Evolutionary conservation across 2,888 invertebrate genomes (phyloP), one percentile per base, ranked within the genome.

Genomic region (Ephialtes manifestator): DNA sequence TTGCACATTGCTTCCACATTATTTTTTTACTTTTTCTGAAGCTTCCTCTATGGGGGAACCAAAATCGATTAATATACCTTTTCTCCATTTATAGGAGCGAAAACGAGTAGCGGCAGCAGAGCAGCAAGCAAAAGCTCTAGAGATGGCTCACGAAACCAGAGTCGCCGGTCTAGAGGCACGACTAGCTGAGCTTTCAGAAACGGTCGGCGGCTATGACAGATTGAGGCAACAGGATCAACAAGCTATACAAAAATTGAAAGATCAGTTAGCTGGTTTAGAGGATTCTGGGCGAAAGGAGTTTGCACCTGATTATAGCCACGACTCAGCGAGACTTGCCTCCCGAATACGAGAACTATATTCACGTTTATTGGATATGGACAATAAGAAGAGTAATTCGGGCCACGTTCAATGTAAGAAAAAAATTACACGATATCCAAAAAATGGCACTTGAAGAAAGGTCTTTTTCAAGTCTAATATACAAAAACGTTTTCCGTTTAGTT

Each of bases 161-260:
- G 97, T 98, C 0, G 96, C 96, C 0, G 95, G 96, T 70, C 95
- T 98, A 72, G 98, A 98, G 93, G 95, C 96, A 4, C 95, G 96
- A 86, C 93, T 98, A 20, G 97, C 97, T 0, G 98, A 98, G 91
- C 94, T 98, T 39, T 97, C 97, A 0, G 96, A 96, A 78, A 97
- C 96, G 0, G 96, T 98, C 3, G 98, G 97, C 0, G 96, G 95
- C 84, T 97, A 97, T 90, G 97, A 98, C 91, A 94, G 96, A 79
- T 93, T 96, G 10, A 94, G 97, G 2, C 96, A 97, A 74, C 95
- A 96, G 83, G 98, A 98, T 94, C 97, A 97, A 92, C 95, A 95
- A 77, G 95, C 96, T 18, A 97, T 98, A 89, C 96, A 96, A 86
- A 96, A 96, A 93, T 91, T 97, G 81, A 95, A 96, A 86, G 96